Evolutionary conservation across 2,797 vertebrate species (phyloP).

Genomic region (Macropodus opercularis): DNA sequence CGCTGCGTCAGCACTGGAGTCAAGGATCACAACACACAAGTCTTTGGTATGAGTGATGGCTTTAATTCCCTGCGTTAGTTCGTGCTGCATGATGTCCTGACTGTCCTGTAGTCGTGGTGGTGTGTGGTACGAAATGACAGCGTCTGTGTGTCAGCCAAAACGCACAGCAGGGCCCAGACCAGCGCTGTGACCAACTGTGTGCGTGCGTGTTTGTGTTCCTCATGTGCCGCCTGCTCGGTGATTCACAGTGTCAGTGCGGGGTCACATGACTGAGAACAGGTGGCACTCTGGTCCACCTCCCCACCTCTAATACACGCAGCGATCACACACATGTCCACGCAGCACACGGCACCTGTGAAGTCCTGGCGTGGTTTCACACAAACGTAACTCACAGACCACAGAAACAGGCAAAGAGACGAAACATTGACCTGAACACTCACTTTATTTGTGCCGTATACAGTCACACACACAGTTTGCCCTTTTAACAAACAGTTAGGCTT

Average conservation of each 20-base stretch:
- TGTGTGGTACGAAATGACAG: slow-evolving; percentile 40
- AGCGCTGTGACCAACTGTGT: slow-evolving; percentile 64
- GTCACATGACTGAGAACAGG: slow-evolving; percentile 73
- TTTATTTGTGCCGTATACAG: not conserved
- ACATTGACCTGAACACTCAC: not conserved
- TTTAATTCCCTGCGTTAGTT: not conserved
- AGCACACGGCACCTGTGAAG: slow-evolving; percentile 42
- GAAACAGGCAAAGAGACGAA: not conserved
- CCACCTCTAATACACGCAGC: slow-evolving; percentile 26
- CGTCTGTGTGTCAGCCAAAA: slow-evolving; percentile 53
- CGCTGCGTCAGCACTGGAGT: slow-evolving; percentile 20
- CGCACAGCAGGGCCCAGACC: slow-evolving; percentile 52
- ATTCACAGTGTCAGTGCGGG: slow-evolving; percentile 60
- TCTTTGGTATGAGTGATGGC: not conserved
- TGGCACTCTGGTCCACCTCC: slow-evolving; percentile 57
- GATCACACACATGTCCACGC: slow-evolving; percentile 25
- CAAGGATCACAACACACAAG: slow-evolving; percentile 6
- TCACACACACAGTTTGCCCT: not conserved
- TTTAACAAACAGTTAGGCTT: slow-evolving; percentile 22
- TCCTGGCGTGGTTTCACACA: slow-evolving; percentile 11
- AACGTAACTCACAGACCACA: slow-evolving; percentile 8
- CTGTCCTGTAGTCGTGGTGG: slow-evolving; percentile 30
- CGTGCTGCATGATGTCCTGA: slow-evolving; percentile 32
- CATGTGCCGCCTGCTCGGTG: slow-evolving; percentile 66
- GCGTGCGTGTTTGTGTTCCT: slow-evolving; percentile 49